Percentiles rank a stretch among this genome's conserved stretches.
phyloP scores from a whole-genome alignment of 1,140 invertebrate species.

The Drosophila malerkotliana region DNA sequence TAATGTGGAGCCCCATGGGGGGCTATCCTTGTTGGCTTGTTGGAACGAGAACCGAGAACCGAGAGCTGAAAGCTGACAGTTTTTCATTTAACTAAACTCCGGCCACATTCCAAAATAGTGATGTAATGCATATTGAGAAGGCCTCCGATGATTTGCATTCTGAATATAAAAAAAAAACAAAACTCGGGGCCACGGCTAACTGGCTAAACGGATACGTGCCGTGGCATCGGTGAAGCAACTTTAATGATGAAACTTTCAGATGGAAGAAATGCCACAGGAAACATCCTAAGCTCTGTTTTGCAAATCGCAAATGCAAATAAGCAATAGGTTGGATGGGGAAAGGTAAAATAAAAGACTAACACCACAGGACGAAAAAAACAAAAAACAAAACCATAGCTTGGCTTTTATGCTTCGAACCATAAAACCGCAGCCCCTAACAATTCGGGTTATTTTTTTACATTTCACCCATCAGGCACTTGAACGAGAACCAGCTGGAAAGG shows the following conservation, averaged over 20 bases:
- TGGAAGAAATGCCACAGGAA: not conserved
- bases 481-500: slow-evolving; percentile 75
- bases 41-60: slow-evolving; percentile 21
- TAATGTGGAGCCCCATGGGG: slow-evolving; percentile 41
- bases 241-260: slow-evolving; percentile 69
- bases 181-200: slow-evolving; percentile 14
- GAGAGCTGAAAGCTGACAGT: slow-evolving; percentile 40
- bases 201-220: slow-evolving; percentile 40
- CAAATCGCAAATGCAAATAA: slow-evolving; percentile 55
- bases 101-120: not conserved
- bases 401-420: slow-evolving; percentile 36
- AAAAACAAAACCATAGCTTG: slow-evolving; percentile 15
- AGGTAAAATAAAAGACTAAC: not conserved
- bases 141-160: slow-evolving; percentile 37
- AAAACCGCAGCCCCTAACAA: slow-evolving; percentile 36
- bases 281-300: slow-evolving; percentile 15
- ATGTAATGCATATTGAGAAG: slow-evolving; percentile 58
- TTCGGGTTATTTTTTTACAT: not conserved
- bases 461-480: slow-evolving; percentile 57
- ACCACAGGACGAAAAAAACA: not conserved
- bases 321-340: slow-evolving; percentile 5
- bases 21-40: slow-evolving; percentile 3
- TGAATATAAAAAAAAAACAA: slow-evolving; percentile 7
- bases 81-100: slow-evolving; percentile 27
- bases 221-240: slow-evolving; percentile 47